Conservation (phyloP, 2,797 vertebrate species). For the Acropternis orthonyx region DNA sequence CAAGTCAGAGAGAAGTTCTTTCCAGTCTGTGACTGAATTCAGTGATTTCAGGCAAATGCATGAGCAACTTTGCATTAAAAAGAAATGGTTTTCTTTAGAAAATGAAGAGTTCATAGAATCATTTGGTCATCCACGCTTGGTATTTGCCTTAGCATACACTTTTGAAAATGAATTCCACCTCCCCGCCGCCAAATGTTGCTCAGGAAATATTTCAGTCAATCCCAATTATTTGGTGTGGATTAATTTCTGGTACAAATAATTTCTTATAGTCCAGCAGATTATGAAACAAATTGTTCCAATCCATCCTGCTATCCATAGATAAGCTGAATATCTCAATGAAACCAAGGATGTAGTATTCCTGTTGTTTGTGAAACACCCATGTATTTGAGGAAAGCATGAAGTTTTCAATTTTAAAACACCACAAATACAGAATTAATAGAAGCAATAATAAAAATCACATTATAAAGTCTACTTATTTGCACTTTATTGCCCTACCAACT, state of each 20-base stretch:
- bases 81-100: background rate
- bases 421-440: background rate
- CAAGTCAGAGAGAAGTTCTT: background rate
- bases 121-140: rapidly evolving
- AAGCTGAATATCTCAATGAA: background rate
- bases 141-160: background rate
- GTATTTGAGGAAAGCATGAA: background rate
- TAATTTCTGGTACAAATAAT: background rate
- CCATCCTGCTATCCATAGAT: background rate
- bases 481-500: background rate
- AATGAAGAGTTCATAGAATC: background rate
- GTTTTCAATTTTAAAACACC: background rate
- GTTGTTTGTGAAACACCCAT: background rate
- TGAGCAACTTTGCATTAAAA: background rate
- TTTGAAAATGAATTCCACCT: background rate
- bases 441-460: background rate
- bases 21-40: background rate
- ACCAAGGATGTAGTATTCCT: background rate
- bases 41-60: background rate
- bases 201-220: background rate
- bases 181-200: background rate
- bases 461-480: background rate
- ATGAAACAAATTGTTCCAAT: background rate
- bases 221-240: background rate
- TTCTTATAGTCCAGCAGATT: background rate